phyloP scores from a whole-genome alignment of 2,888 invertebrate species.

The Drosophila subsilvestris region DNA sequence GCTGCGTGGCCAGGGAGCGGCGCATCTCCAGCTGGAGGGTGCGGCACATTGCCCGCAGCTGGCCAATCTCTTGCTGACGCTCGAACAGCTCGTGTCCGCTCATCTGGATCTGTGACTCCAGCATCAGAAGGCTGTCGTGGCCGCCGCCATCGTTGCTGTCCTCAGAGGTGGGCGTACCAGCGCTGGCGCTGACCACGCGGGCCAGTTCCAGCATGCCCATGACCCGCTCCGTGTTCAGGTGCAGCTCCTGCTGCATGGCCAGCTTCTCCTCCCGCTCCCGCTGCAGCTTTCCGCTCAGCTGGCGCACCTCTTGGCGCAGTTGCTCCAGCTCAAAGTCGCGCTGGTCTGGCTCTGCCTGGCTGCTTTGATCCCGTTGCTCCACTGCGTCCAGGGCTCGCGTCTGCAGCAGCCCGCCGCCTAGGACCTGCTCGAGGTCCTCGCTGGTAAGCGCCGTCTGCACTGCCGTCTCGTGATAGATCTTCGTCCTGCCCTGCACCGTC shows the following conservation, averaged over 20 bases:
- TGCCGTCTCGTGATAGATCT: constrained; percentile 92
- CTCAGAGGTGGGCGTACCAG: constrained; percentile 84
- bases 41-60: constrained; percentile 88
- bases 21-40: constrained; percentile 89
- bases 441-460: constrained; percentile 91
- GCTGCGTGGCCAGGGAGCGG: constrained; percentile 88
- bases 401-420: constrained; percentile 86
- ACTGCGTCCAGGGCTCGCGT: constrained; percentile 83
- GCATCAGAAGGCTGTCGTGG: constrained; percentile 89
- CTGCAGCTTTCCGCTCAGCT: constrained; percentile 86
- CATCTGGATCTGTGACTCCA: constrained; percentile 90
- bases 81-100: constrained; percentile 90
- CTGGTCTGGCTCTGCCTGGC: constrained; percentile 87
- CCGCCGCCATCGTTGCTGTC: constrained; percentile 84
- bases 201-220: constrained; percentile 86
- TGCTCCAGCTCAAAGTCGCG: constrained; percentile 87
- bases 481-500: constrained; percentile 85
- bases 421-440: constrained; percentile 89
- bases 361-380: constrained; percentile 86
- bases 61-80: constrained; percentile 91
- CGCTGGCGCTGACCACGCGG: constrained; percentile 74
- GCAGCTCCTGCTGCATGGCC: constrained; percentile 90
- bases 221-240: constrained; percentile 90
- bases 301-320: constrained; percentile 86
- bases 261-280: constrained; percentile 90